Base-by-base conservation (phyloP, 2,888 invertebrate genomes). In the Allacma fusca region DNA sequence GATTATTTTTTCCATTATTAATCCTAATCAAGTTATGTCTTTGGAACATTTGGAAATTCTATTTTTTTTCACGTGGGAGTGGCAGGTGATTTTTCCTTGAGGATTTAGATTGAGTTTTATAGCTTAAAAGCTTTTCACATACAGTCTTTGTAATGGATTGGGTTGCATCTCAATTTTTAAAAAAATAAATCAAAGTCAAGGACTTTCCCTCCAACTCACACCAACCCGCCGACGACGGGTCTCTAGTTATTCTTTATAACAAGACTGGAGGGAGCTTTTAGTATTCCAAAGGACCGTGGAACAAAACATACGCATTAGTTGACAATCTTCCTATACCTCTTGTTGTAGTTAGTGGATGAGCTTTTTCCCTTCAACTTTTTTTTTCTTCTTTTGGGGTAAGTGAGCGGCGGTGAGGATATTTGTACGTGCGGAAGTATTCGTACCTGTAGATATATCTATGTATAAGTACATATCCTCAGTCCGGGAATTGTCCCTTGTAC, bases 171-270 rank as follows among this genome's bases (percentile, higher is more conserved):
- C 74, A 65, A 71, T 64, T 74, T 74, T 74, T 28, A n/a, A 44
- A 67, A 74, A 64, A 74, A 74, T 74, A 74, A 74, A 74, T 74
- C 74, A 74, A 65, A 44, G 74, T 74, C 74, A 74, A 74, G 65
- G 74, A 44, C 74, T 74, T 16, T 74, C 23, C 23, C 62, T 21
- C 62, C 24, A n/a, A 62, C 62, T 26, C 12, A n/a, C n/a, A 50
- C 50, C 16, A 50, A 50, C 50, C 50, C n/a, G 34, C 34, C 34
- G 34, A 7, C 34, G 34, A 34, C 34, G 34, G 5, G 4, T 34
- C 34, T 34, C 34, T 9, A 34, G 34, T 34, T 34, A 34, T 9
- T 7, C 34, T 34, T 34, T 50, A 5, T 13, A 50, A 50, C 50
- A 19, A n/a, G 16, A 16, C 50, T 50, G 50, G 19, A 50, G 19